Percentiles rank a stretch among this genome's conserved stretches.
These are phyloP conservation scores for Drosophila hamatofila DNA, from an alignment of 2,888 invertebrate genomes.

Conservation along the genomic window DNA sequence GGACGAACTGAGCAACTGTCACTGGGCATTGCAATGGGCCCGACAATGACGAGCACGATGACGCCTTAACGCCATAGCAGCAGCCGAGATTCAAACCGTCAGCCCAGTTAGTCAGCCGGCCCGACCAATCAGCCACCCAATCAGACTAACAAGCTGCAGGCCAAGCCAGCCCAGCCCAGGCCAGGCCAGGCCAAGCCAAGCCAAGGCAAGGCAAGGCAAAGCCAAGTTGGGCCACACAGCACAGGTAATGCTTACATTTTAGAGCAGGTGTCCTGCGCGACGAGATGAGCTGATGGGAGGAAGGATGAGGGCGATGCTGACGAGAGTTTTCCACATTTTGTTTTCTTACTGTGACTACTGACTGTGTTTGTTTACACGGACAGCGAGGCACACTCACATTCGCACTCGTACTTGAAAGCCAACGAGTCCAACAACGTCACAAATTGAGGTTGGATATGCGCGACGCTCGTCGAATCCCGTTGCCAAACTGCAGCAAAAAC, in stretches of 20 bases:
- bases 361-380: slow-evolving; percentile 73
- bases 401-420: slow-evolving; percentile 38
- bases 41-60: slow-evolving; percentile 61
- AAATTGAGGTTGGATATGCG: slow-evolving; percentile 75
- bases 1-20: slow-evolving; percentile 47
- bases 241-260: slow-evolving; percentile 69
- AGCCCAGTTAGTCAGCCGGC: slow-evolving; percentile 45
- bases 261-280: slow-evolving; percentile 63
- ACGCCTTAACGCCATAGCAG: slow-evolving; percentile 47
- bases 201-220: slow-evolving; percentile 9
- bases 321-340: slow-evolving; percentile 55
- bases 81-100: slow-evolving; percentile 54
- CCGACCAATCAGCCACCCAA: slow-evolving; percentile 78
- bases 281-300: slow-evolving; percentile 5
- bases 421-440: slow-evolving; percentile 36
- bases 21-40: slow-evolving; percentile 56
- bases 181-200: slow-evolving; percentile 10
- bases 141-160: slow-evolving; percentile 74
- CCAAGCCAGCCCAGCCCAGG: slow-evolving; percentile 10
- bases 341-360: slow-evolving; percentile 64
- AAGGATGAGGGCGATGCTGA: neutral
- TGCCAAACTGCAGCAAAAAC: slow-evolving; percentile 82
- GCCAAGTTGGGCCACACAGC: slow-evolving; percentile 14
- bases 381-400: slow-evolving; percentile 28
- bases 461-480: slow-evolving; percentile 71